Percentiles rank a stretch among this genome's conserved stretches.
Evolutionary conservation across 2,888 invertebrate genomes (phyloP).

Genomic region (Ophioninae sp.): DNA sequence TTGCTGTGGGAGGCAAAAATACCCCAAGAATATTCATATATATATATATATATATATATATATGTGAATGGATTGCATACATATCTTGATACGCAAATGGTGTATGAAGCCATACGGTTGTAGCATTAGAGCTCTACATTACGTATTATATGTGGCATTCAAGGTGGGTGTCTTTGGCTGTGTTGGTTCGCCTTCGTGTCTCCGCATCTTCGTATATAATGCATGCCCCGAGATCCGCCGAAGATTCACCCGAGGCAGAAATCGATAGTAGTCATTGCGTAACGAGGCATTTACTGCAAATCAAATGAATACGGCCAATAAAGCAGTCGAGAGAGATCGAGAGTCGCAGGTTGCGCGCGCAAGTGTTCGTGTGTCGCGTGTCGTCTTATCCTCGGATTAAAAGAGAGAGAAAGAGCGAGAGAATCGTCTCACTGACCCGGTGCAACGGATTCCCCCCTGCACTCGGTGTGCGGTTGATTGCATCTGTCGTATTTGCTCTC

Average conservation of each 20-base stretch:
- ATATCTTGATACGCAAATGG: too few species aligned
- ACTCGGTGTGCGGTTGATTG: slow-evolving; percentile 32
- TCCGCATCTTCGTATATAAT: too few species aligned
- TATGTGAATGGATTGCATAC: too few species aligned
- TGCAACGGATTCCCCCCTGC: slow-evolving; percentile 34
- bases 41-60: not conserved
- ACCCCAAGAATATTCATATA: slow-evolving; percentile 17
- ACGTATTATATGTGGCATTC: slow-evolving; percentile 11
- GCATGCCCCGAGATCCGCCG: slow-evolving; percentile 32
- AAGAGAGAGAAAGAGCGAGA: slow-evolving; percentile 58
- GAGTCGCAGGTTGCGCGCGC: slow-evolving; percentile 19
- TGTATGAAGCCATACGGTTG: slow-evolving; percentile 1
- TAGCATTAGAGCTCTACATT: slow-evolving; percentile 2
- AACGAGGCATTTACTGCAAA: slow-evolving; percentile 75
- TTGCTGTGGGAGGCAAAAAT: slow-evolving; percentile 45
- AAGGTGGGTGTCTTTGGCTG: not conserved
- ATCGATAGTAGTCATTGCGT: slow-evolving; percentile 76
- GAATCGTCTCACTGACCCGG: slow-evolving; percentile 65
- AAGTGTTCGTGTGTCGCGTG: slow-evolving; percentile 31
- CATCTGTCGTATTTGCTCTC: slow-evolving; percentile 36
- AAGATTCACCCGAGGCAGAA: slow-evolving; percentile 67
- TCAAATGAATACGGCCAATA: slow-evolving; percentile 74
- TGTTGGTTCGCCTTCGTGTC: slow-evolving; percentile 8
- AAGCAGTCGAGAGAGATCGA: slow-evolving; percentile 62
- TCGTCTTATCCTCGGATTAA: slow-evolving; percentile 40